Evolutionary conservation across 23 tunicate species (phyloP).

Genomic region (Botrylloides violaceus): DNA sequence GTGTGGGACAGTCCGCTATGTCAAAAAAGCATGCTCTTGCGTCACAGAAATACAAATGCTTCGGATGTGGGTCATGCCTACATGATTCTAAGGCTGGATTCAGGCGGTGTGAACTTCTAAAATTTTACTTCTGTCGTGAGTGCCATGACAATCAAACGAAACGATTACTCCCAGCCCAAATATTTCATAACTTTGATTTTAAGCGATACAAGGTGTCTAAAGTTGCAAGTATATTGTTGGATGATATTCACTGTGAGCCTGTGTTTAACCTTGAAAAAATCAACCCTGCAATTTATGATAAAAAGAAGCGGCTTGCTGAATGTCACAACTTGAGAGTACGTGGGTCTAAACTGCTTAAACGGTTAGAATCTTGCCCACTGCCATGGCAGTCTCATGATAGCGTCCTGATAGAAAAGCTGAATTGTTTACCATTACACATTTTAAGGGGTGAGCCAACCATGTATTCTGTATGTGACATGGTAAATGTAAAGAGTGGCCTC

Average conservation of each 20-base stretch:
- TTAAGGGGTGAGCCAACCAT: background rate
- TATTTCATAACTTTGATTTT: conserved; percentile 58
- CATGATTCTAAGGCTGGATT: conserved; percentile 33
- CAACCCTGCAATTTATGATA: conserved; percentile 42
- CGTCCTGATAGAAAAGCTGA: background rate
- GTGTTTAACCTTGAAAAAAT: conserved; percentile 45
- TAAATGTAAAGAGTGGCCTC: background rate
- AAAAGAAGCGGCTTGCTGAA: conserved; percentile 13
- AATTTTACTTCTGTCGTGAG: conserved; percentile 63
- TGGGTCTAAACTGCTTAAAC: conserved; percentile 22
- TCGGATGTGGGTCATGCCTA: conserved; percentile 67
- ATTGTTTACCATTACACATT: background rate
- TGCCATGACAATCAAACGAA: conserved; percentile 67
- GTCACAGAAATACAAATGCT: conserved; percentile 66
- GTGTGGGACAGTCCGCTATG: background rate
- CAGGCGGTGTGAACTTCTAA: conserved; percentile 58
- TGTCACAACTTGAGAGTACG: conserved; percentile 26
- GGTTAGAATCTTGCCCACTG: conserved; percentile 31
- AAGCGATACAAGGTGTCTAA: conserved; percentile 65
- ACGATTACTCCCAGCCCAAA: conserved; percentile 37
- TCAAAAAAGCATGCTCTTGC: conserved; percentile 29
- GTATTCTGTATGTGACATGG: background rate
- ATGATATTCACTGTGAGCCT: conserved; percentile 32
- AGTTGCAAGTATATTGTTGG: conserved; percentile 30
- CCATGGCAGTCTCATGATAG: background rate